These are phyloP conservation scores for Centropus bengalensis DNA, from an alignment of 2,113 vertebrate species.

Conservation along the genomic window DNA sequence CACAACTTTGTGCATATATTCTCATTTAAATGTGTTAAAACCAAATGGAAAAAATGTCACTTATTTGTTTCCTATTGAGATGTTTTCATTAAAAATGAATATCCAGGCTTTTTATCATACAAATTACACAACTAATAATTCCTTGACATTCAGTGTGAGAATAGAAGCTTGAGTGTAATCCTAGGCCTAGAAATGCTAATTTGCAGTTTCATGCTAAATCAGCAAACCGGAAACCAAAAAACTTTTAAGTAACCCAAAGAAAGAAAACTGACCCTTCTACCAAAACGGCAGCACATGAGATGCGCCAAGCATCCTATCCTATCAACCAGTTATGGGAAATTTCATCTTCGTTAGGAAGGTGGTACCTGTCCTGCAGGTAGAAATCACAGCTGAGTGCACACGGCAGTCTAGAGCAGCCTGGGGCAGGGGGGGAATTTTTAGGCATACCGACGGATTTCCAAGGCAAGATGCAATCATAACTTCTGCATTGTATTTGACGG, in stretches of 20 bases:
- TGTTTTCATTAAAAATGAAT: background rate
- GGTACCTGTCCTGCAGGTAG: background rate
- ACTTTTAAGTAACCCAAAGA: background rate
- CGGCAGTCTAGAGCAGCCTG: rapidly evolving
- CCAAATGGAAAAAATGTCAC: background rate
- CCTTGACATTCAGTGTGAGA: background rate
- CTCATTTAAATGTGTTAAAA: background rate
- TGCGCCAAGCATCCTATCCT: rapidly evolving
- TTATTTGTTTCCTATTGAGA: background rate
- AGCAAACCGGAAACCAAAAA: background rate
- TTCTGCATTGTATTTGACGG: background rate
- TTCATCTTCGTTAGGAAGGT: background rate
- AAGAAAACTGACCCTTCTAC: background rate
- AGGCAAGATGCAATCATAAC: rapidly evolving
- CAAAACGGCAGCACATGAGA: background rate
- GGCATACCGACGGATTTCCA: rapidly evolving
- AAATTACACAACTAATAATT: background rate
- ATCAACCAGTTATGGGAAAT: rapidly evolving
- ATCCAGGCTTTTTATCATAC: background rate
- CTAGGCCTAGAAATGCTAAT: background rate
- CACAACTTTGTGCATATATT: background rate
- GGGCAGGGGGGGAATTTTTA: rapidly evolving
- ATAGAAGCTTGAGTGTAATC: background rate
- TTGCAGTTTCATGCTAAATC: background rate
- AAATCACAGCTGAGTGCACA: no score